These are phyloP conservation scores for Pollachius pollachius DNA, from an alignment of 2,113 vertebrate species.

Conservation along the genomic window DNA sequence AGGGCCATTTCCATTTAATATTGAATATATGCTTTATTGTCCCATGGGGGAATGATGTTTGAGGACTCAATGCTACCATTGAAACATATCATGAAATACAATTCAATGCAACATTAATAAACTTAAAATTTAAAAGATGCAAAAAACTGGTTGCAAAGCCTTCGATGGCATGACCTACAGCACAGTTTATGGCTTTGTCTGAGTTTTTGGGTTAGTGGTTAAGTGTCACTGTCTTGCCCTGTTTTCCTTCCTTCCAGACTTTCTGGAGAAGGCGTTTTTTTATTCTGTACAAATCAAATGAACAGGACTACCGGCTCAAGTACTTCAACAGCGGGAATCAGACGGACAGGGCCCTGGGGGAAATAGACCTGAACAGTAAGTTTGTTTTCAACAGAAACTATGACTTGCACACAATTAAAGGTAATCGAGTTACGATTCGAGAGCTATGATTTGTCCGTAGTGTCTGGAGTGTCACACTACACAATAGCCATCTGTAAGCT, in stretches of 20 bases:
- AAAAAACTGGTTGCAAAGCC: background rate
- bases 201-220: too few species aligned
- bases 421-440: too few species aligned
- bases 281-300: conserved; percentile 44
- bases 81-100: too few species aligned
- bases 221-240: background rate
- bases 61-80: too few species aligned
- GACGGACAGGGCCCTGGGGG: conserved; percentile 23
- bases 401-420: too few species aligned
- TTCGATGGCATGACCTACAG: background rate
- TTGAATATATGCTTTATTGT: background rate
- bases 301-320: conserved; percentile 42
- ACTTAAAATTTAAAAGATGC: too few species aligned
- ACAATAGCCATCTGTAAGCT: background rate
- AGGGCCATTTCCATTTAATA: background rate
- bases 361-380: conserved; percentile 60
- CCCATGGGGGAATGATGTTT: background rate
- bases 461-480: background rate
- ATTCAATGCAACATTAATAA: too few species aligned
- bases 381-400: background rate
- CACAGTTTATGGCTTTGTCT: background rate
- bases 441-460: too few species aligned
- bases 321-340: conserved; percentile 53
- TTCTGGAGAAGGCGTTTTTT: conserved; percentile 66
- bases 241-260: conserved; percentile 42